Conservation (phyloP, 30 jellyfish, hydroid and myxozoan species). For the Chrysaora quinquecirrha region DNA sequence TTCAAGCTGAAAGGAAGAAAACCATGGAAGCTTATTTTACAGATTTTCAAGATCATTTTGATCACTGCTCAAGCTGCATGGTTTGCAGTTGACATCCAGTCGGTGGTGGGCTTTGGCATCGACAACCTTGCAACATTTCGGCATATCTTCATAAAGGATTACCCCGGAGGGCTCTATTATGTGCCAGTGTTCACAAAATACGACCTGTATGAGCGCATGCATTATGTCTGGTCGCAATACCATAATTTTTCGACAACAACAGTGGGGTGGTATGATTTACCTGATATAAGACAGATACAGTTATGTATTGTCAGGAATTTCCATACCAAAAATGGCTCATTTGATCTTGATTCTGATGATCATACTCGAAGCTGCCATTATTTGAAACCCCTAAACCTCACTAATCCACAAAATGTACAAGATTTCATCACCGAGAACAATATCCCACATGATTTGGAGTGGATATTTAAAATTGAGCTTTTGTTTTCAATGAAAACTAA, state of each 20-base stretch:
- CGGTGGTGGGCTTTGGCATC: slow-evolving; percentile 78
- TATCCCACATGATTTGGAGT: slow-evolving; percentile 58
- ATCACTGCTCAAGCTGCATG: slow-evolving; percentile 90
- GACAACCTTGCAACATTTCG: slow-evolving; percentile 92
- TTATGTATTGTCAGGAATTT: slow-evolving; percentile 17
- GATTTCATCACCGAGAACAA: slow-evolving; percentile 60
- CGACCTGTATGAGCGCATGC: slow-evolving; percentile 72
- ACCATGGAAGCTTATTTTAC: slow-evolving; percentile 89
- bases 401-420: neutral
- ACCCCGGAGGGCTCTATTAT: slow-evolving; percentile 53
- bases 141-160: slow-evolving; percentile 64
- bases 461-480: slow-evolving; percentile 40
- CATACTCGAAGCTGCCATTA: slow-evolving; percentile 11
- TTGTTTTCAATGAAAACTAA: slow-evolving; percentile 53
- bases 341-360: slow-evolving; percentile 57
- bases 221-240: slow-evolving; percentile 80
- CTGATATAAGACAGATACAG: slow-evolving; percentile 2
- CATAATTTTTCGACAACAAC: slow-evolving; percentile 61
- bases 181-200: slow-evolving; percentile 77
- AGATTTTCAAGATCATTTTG: slow-evolving; percentile 71
- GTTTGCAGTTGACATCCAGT: slow-evolving; percentile 89
- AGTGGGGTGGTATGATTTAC: slow-evolving; percentile 74
- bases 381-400: slow-evolving; percentile 47
- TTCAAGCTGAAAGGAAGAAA: slow-evolving; percentile 81
- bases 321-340: neutral